phyloP scores from a whole-genome alignment of 2,888 invertebrate species.

The Masnerella sp. region DNA sequence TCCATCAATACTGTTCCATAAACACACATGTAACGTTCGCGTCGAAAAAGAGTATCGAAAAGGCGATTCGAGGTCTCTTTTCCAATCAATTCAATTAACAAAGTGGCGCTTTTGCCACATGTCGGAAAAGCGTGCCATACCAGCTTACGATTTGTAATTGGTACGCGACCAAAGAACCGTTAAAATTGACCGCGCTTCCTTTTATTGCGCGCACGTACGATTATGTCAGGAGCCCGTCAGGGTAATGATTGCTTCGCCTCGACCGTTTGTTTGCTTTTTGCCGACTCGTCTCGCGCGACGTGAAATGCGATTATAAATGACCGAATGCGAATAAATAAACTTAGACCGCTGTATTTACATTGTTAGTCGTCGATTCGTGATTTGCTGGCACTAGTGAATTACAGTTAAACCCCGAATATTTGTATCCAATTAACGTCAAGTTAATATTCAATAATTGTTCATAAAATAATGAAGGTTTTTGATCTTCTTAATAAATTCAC shows the following conservation, averaged over 20 bases:
- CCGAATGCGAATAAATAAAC: slow-evolving; percentile 16
- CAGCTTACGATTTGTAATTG: slow-evolving; percentile 42
- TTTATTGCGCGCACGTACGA: slow-evolving; percentile 45
- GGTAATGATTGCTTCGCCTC: slow-evolving; percentile 7
- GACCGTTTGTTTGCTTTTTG: slow-evolving; percentile 13
- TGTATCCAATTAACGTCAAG: too few relatives aligned
- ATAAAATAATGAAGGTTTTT: too few relatives aligned
- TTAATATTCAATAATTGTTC: too few relatives aligned
- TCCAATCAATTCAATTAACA: slow-evolving; percentile 39
- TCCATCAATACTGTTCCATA: too few relatives aligned
- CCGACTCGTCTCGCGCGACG: slow-evolving; percentile 1
- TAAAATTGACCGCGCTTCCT: slow-evolving; percentile 47
- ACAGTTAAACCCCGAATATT: not conserved
- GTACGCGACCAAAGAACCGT: slow-evolving; percentile 45
- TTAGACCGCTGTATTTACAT: slow-evolving; percentile 9
- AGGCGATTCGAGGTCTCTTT: too few relatives aligned
- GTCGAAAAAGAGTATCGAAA: too few relatives aligned
- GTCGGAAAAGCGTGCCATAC: slow-evolving; percentile 16
- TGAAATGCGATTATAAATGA: not conserved
- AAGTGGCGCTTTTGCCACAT: slow-evolving; percentile 35
- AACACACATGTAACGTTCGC: too few relatives aligned
- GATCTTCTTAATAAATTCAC: too few relatives aligned
- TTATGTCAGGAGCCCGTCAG: slow-evolving; percentile 22
- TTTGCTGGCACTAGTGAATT: slow-evolving; percentile 15
- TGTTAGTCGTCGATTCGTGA: slow-evolving; percentile 4